Base-by-base conservation (phyloP, 2,888 invertebrate genomes). In the Amphimallon solstitiale region DNA sequence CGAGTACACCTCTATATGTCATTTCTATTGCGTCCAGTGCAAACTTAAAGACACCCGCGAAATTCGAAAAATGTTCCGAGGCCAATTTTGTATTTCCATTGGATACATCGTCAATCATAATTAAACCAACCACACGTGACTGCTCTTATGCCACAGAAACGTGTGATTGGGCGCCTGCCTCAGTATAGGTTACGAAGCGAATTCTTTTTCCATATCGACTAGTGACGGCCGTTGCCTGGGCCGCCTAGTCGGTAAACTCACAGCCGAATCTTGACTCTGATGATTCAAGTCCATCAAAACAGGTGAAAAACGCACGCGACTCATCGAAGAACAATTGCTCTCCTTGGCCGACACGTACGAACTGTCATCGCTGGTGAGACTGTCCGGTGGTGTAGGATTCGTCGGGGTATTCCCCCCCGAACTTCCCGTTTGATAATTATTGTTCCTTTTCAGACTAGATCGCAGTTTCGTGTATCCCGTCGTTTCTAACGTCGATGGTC, bases 301-400 rank as follows among this genome's bases (percentile, higher is more conserved):
- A 0, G 94, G 93, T 52, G 93, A 93, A 82, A 92, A 92, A 65
- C 90, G 85, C 66, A 91, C 93, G 10, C 93, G 85, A 38, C 89
- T 88, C 68, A 88, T 88, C n/a, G 90, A 90, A 21, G 89, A 89
- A 66, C 88, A 75, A 51, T 71, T 72, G 68, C 85, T 89, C 76
- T 93, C 93, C 76, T 92, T 87, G 14, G 95, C 95, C 6, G 95
- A 95, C 72, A 93, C 89, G 80, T 94, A 95, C 45, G 93, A 93
- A 76, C 93, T 92, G 77, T 94, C 95, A 19, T 95, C 95, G 76
- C 93, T 93, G 0, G 93, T 91, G 67, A 93, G 78, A 71, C 93
- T 93, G 75, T 94, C 94, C 0, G 94, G 93, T 0, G 94, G 94
- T 4, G 94, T 93, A 1, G 92, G 92, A 80, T 92, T 92, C 0